Conservation (phyloP, 2,888 invertebrate species). For the Parascotia fuliginaria region DNA sequence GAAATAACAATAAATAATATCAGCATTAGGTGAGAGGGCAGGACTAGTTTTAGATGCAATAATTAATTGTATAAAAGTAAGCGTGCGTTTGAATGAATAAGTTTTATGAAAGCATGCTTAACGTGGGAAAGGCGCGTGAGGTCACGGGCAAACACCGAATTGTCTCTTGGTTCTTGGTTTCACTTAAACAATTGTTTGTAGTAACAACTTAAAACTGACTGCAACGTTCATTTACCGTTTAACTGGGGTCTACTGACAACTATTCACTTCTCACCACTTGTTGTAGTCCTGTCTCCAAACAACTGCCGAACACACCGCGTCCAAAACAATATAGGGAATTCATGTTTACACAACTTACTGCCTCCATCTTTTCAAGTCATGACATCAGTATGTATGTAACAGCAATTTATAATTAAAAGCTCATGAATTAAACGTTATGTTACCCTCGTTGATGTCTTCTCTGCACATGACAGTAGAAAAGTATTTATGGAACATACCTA, state of each 20-base stretch:
- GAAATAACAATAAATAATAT: background rate
- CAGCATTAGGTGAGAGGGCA: background rate
- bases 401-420: slow-evolving; percentile 13
- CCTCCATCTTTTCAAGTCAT: slow-evolving; percentile 15
- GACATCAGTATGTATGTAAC: slow-evolving; percentile 18
- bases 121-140: slow-evolving; percentile 57
- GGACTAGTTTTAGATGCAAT: background rate
- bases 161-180: slow-evolving; percentile 57
- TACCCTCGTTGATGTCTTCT: slow-evolving; percentile 16
- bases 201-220: slow-evolving; percentile 36
- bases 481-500: no score
- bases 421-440: slow-evolving; percentile 12
- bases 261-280: slow-evolving; percentile 24
- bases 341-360: slow-evolving; percentile 18
- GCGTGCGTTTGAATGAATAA: slow-evolving; percentile 7
- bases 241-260: slow-evolving; percentile 25
- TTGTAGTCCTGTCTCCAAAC: slow-evolving; percentile 15
- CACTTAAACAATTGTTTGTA: slow-evolving; percentile 50
- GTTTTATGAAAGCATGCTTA: slow-evolving; percentile 18
- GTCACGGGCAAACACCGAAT: slow-evolving; percentile 55
- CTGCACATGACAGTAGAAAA: no score
- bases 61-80: slow-evolving; percentile 3
- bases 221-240: slow-evolving; percentile 16
- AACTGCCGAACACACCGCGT: slow-evolving; percentile 13
- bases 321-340: slow-evolving; percentile 21